A percentile compares a stretch with the other conserved stretches of the same genome.
These are phyloP conservation scores for Setipinna tenuifilis DNA, from an alignment of 2,797 vertebrate species.

Conservation along the genomic window DNA sequence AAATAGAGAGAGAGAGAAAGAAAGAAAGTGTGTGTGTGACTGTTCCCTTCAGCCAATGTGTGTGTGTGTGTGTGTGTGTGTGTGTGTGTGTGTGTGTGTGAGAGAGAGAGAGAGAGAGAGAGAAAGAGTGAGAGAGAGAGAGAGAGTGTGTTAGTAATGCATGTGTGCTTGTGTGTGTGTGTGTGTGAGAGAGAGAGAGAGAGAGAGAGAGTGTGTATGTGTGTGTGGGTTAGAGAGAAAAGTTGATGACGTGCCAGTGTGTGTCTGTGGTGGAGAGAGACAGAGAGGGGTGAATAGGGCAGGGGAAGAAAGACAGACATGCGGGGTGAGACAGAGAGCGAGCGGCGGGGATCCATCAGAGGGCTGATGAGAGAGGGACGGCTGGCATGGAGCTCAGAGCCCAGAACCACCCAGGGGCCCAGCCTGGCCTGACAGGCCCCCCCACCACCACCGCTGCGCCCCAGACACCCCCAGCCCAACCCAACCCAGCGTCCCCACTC, in stretches of 20 bases:
- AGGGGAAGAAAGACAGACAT: not conserved
- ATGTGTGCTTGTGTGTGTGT: too few relatives aligned
- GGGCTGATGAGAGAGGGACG: not conserved
- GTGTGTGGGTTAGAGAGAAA: not conserved
- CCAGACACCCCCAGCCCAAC: not conserved
- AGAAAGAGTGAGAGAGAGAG: too few relatives aligned
- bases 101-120: too few relatives aligned
- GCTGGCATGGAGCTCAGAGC: slow-evolving; percentile 3
- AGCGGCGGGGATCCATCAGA: not conserved
- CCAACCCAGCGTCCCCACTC: not conserved
- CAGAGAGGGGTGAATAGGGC: not conserved
- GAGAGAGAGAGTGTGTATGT: too few relatives aligned
- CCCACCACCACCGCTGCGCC: not conserved
- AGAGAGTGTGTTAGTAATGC: too few relatives aligned
- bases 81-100: too few relatives aligned
- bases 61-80: too few relatives aligned
- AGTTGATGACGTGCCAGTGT: not conserved
- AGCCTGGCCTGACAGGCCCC: slow-evolving; percentile 29
- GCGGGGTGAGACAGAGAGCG: not conserved
- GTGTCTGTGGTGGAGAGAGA: not conserved
- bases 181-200: too few relatives aligned
- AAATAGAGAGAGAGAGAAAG: too few relatives aligned
- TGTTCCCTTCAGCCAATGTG: too few relatives aligned
- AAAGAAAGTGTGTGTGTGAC: too few relatives aligned
- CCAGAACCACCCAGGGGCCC: not conserved